These are phyloP conservation scores for Conistra vaccinii DNA, from an alignment of 2,888 invertebrate species.

Conservation along the genomic window DNA sequence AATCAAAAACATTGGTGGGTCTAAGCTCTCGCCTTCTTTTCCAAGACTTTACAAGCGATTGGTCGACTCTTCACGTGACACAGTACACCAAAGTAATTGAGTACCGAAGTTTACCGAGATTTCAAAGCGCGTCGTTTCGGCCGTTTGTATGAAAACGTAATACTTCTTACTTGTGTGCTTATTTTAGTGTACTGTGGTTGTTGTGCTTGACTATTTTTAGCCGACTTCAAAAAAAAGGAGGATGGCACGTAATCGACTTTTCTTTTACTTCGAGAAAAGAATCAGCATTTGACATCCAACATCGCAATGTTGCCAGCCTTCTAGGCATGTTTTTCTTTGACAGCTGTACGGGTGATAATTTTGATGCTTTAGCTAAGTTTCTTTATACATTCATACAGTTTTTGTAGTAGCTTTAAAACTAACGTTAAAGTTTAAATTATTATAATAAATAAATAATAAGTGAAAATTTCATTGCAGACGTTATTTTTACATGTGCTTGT, in stretches of 20 bases:
- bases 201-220: not conserved
- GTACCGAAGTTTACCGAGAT: not conserved
- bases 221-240: not conserved
- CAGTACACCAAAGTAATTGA: not conserved
- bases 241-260: not conserved
- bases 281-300: not conserved
- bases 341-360: not conserved
- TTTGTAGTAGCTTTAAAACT: not conserved
- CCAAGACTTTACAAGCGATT: not conserved
- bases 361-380: too few species aligned
- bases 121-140: not conserved
- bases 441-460: not conserved
- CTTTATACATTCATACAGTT: not conserved
- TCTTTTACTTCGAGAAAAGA: too few species aligned
- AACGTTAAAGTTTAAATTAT: not conserved
- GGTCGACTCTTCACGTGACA: not conserved
- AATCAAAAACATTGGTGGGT: slow-evolving; percentile 15
- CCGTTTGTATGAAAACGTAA: not conserved
- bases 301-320: slow-evolving; percentile 1
- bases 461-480: not conserved
- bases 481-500: slow-evolving; percentile 3
- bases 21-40: too few species aligned
- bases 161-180: not conserved
- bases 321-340: not conserved
- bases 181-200: not conserved